phyloP scores from a whole-genome alignment of 2,113 vertebrate species.

The Neolamprologus fasciatus region DNA sequence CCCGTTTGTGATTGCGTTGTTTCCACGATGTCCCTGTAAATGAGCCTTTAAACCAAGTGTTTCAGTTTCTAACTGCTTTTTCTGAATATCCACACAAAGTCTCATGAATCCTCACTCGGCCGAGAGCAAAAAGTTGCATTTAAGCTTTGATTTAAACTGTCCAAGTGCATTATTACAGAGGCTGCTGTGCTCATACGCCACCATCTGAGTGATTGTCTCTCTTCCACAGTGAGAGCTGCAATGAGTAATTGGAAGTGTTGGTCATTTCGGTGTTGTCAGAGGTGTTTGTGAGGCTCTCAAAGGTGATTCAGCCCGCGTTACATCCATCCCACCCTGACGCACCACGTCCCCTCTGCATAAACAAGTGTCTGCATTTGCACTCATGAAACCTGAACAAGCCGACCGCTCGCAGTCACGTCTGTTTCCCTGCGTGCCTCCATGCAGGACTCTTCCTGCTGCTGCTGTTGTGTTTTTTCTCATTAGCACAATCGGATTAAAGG shows the following conservation, averaged over 20 bases:
- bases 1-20: not conserved
- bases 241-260: not conserved
- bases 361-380: not conserved
- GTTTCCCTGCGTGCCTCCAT: not conserved
- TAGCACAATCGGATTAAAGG: not conserved
- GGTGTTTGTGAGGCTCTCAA: not conserved
- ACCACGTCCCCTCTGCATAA: not conserved
- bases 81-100: not conserved
- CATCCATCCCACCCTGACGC: not conserved
- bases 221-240: not conserved
- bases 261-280: not conserved
- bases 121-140: not conserved
- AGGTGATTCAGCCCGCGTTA: not conserved
- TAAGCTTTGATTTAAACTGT: slow-evolving; percentile 13
- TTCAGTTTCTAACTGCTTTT: not conserved
- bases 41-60: not conserved
- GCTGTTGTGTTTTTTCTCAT: not conserved
- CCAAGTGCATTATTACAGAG: slow-evolving; percentile 22
- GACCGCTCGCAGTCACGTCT: not conserved
- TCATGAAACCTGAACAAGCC: not conserved
- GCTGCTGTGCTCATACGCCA: not conserved
- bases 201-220: not conserved
- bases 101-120: not conserved
- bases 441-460: not conserved
- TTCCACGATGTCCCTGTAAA: not conserved